Evolutionary conservation across 2,888 invertebrate genomes (phyloP), one percentile per base, ranked within the genome.

Genomic region (Meloe dianella): DNA sequence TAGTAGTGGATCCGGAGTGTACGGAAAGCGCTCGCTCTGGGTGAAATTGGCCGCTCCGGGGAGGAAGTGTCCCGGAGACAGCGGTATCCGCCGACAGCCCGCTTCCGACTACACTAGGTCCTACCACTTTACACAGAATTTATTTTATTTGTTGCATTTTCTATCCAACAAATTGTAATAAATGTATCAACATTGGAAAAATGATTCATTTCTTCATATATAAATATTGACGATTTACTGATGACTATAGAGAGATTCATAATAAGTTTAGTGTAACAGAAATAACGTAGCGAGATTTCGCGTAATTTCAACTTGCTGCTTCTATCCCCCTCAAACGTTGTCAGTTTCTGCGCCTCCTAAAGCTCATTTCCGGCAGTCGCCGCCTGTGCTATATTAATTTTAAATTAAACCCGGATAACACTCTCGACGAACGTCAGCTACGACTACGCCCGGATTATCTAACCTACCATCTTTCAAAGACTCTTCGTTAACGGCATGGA

Each of bases 331-430:
- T 41, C 41, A 41, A 41, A 41, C 47, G 47, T 47, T 47, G 47
- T 47, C 47, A 51, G 51, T 71, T 73, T 75, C 73, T 75, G 70
- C 71, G 74, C 75, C 82, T 83, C 87, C 87, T 88, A 88, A 88
- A 89, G 87, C 88, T 89, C 88, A 89, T 89, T 89, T 89, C 89
- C 89, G 87, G 84, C 80, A 78, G 81, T 86, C 85, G 86, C 88
- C 88, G 88, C 86, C 88, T 88, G 88, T 80, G 86, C 86, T 86
- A 88, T 88, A 89, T 89, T 89, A 89, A 89, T 89, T 89, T 89
- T 88, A 89, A 89, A 89, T 89, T 88, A 89, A 87, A 85, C 85
- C 84, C 84, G 86, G 86, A 86, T 87, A 86, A 85, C 84, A 84
- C 84, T 80, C 77, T 78, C 74, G 72, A 70, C 76, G 74, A 74